Percentiles rank a stretch among this genome's conserved stretches.
Evolutionary conservation across 92 coral and sea anemone genomes (phyloP).

Genomic region (Bergia sp.): DNA sequence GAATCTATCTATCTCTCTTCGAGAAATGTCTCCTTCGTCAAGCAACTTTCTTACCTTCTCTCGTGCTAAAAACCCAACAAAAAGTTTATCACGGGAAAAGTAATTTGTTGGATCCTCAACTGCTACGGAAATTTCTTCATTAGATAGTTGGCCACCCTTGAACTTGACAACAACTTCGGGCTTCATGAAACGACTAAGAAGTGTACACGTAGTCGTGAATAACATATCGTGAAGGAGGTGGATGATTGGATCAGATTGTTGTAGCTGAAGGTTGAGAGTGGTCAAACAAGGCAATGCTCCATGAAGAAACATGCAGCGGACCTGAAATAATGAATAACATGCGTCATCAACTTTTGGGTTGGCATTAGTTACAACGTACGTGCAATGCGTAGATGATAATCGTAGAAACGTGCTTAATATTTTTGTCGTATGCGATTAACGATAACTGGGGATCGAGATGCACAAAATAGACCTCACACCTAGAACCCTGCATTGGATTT

Average conservation of each 20-base stretch:
- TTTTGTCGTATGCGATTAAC: background rate
- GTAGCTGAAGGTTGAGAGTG: conserved; percentile 6
- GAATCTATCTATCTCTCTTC: background rate
- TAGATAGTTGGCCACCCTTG: conserved; percentile 5
- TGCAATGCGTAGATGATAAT: conserved; percentile 2
- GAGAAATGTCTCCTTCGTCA: conserved; percentile 2
- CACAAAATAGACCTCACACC: background rate
- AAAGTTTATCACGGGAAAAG: background rate
- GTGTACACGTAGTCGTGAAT: background rate
- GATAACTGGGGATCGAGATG: background rate
- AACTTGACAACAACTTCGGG: conserved; percentile 3
- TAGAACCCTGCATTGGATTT: background rate
- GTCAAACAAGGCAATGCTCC: conserved; percentile 30
- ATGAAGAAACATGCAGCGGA: conserved; percentile 36
- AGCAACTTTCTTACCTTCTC: background rate
- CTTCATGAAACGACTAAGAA: conserved; percentile 2
- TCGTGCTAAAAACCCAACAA: background rate
- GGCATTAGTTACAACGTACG: background rate
- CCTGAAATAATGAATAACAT: background rate
- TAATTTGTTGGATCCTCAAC: conserved; percentile 24
- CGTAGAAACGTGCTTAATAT: background rate
- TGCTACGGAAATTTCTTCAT: background rate
- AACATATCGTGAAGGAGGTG: background rate
- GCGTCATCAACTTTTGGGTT: background rate
- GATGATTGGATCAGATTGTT: conserved; percentile 1